Evolutionary conservation across 2,113 vertebrate genomes (phyloP).

Genomic region (Neolamprologus cancellatus): DNA sequence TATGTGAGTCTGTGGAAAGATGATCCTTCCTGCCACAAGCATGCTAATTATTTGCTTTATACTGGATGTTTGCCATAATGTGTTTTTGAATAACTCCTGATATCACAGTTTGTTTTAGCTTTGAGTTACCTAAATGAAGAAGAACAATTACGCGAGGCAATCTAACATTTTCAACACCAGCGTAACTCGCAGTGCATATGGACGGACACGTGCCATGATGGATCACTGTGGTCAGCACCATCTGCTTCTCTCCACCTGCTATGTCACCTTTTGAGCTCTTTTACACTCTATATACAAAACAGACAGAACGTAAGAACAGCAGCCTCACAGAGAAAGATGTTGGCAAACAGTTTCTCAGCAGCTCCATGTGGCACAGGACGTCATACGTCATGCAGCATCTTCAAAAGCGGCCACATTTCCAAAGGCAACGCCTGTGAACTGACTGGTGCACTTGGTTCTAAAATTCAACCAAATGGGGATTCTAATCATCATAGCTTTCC

Average conservation of each 20-base stretch:
- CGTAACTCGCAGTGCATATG: neutral
- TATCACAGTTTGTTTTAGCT: neutral
- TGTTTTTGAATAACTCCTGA: neutral
- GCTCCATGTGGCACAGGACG: neutral
- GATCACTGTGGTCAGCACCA: conserved; percentile 19
- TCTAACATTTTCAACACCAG: neutral
- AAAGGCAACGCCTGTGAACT: neutral
- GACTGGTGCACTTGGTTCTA: neutral
- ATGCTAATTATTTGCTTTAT: neutral
- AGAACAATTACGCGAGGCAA: neutral
- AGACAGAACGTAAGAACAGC: neutral
- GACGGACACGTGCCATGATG: neutral
- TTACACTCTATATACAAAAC: neutral
- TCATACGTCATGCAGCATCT: neutral
- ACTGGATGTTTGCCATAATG: neutral
- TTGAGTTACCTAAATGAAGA: neutral
- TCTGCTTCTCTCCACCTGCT: conserved; percentile 6
- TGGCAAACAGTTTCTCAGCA: neutral
- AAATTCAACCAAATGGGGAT: neutral
- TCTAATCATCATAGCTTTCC: neutral
- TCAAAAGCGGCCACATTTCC: neutral
- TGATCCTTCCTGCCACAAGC: neutral
- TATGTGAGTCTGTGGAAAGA: neutral
- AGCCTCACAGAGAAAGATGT: neutral
- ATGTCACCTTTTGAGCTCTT: conserved; percentile 1